phyloP scores from a whole-genome alignment of 2,888 invertebrate species.

The Archips xylosteana region DNA sequence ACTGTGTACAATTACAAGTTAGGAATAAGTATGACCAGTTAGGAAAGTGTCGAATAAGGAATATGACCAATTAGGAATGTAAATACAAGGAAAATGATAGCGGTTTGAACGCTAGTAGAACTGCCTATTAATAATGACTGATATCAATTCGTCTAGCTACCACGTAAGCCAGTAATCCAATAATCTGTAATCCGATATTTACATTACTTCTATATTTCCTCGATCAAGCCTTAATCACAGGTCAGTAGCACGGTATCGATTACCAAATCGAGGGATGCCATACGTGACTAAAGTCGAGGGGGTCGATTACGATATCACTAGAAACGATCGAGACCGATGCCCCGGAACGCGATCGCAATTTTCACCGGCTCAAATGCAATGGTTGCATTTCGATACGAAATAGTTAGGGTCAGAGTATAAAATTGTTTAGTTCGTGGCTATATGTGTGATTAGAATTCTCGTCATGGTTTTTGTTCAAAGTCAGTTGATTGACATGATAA shows the following conservation, averaged over 20 bases:
- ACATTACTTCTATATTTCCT: constrained; percentile 7
- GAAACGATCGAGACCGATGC: constrained; percentile 5
- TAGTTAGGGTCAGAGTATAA: constrained; percentile 25
- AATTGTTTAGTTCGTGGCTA: constrained; percentile 21
- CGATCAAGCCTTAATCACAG: constrained; percentile 19
- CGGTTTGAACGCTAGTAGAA: too few species aligned
- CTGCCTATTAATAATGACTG: too few species aligned
- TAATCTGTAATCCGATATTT: constrained; percentile 26
- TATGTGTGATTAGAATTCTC: too few species aligned
- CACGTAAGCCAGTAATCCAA: constrained; percentile 8
- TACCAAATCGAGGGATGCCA: constrained; percentile 27
- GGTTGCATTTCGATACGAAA: constrained; percentile 19
- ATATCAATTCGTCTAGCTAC: too few species aligned
- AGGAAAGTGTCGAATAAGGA: too few species aligned
- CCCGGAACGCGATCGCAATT: constrained; percentile 26
- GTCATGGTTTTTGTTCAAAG: too few species aligned
- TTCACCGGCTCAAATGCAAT: constrained; percentile 31
- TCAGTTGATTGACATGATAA: too few species aligned
- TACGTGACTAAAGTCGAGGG: constrained; percentile 23
- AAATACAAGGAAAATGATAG: too few species aligned
- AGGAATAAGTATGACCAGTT: too few species aligned
- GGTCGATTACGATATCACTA: constrained; percentile 17
- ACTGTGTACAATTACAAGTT: too few species aligned
- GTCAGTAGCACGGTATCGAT: constrained; percentile 26
- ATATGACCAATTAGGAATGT: too few species aligned